Evolutionary conservation across 1,140 invertebrate species (phyloP).

Genomic region (Bombus sibiricus): DNA sequence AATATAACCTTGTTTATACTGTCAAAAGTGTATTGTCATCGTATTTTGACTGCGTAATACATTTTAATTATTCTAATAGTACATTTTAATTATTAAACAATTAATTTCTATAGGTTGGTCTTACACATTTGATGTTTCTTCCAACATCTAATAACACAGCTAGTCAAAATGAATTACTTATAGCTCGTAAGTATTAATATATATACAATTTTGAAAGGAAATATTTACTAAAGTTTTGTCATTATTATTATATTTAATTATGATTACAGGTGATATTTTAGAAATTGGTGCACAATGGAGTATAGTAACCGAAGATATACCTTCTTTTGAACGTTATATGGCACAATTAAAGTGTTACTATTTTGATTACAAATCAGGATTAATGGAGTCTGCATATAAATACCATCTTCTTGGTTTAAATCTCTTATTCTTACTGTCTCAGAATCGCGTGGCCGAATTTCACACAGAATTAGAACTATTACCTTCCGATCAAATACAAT

Average conservation of each 20-base stretch:
- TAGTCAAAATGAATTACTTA: slow-evolving; percentile 92
- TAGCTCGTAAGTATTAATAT: slow-evolving; percentile 87
- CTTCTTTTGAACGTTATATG: slow-evolving; percentile 97
- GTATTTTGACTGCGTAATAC: slow-evolving; percentile 38
- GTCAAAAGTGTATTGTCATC: slow-evolving; percentile 79
- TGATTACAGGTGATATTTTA: slow-evolving; percentile 89
- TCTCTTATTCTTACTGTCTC: slow-evolving; percentile 96
- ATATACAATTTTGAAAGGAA: slow-evolving; percentile 11
- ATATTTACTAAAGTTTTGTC: not conserved
- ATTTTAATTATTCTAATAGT: not conserved
- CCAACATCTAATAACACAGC: slow-evolving; percentile 92
- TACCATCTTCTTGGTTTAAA: slow-evolving; percentile 98
- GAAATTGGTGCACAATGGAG: slow-evolving; percentile 99
- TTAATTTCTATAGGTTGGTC: slow-evolving; percentile 86
- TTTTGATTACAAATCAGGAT: slow-evolving; percentile 96
- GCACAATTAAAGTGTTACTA: slow-evolving; percentile 99
- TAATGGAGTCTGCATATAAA: slow-evolving; percentile 97
- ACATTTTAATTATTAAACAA: slow-evolving; percentile 10
- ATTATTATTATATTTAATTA: slow-evolving; percentile 8
- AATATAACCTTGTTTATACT: slow-evolving; percentile 68
- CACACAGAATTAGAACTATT: slow-evolving; percentile 98
- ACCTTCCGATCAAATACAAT: slow-evolving; percentile 95
- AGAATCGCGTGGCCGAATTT: slow-evolving; percentile 99
- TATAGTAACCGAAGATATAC: slow-evolving; percentile 95
- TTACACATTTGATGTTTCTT: slow-evolving; percentile 93